These are phyloP conservation scores for Carapus acus DNA, from an alignment of 2,797 vertebrate genomes.

Conservation along the genomic window DNA sequence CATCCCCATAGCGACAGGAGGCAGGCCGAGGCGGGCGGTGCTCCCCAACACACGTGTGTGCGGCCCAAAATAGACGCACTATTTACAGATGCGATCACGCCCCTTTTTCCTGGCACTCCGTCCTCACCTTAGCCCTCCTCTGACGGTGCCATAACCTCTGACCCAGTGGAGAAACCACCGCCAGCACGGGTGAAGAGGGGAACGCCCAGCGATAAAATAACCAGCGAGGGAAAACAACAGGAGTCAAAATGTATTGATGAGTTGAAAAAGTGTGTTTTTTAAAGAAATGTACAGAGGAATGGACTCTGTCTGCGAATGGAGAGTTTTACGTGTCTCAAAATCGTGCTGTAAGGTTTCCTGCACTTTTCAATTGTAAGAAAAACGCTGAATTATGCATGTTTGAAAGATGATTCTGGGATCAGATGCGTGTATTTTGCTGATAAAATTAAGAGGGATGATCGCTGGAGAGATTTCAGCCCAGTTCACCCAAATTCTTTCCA, in stretches of 20 bases:
- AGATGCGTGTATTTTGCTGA: neutral
- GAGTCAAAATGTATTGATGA: constrained; percentile 3
- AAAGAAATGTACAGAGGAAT: neutral
- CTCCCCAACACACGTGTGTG: constrained; percentile 47
- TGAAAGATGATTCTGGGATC: neutral
- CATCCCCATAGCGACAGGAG: constrained; percentile 72
- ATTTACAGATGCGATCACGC: constrained; percentile 68
- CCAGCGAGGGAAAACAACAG: constrained; percentile 7
- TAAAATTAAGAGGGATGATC: neutral
- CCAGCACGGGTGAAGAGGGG: neutral
- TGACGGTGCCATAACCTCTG: constrained; percentile 42
- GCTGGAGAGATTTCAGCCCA: neutral
- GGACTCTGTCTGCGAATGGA: neutral
- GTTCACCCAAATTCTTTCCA: neutral
- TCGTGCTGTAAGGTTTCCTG: neutral
- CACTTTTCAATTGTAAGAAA: neutral
- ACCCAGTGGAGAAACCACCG: constrained; percentile 49
- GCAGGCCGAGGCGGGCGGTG: constrained; percentile 68
- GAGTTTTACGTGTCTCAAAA: neutral
- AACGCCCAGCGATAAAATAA: constrained; percentile 11
- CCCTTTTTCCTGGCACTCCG: constrained; percentile 68
- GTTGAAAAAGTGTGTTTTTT: constrained; percentile 5
- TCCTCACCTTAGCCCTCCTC: constrained; percentile 55
- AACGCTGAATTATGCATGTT: constrained; percentile 3
- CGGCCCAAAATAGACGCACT: constrained; percentile 68